These are phyloP conservation scores for Gastrophryne carolinensis DNA, from an alignment of 2,797 vertebrate genomes.

Conservation along the genomic window DNA sequence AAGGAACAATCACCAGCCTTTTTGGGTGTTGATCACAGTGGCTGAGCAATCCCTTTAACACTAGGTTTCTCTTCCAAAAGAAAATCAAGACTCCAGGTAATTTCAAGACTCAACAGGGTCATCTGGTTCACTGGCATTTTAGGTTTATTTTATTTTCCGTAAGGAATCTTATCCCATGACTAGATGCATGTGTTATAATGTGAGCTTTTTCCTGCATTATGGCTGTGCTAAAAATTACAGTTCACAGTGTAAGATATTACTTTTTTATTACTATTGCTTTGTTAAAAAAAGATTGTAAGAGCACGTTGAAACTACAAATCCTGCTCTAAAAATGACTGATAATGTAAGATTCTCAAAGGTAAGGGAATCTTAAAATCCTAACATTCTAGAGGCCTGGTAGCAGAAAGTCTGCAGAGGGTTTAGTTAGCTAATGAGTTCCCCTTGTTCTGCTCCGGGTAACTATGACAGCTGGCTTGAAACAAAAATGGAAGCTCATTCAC, in stretches of 20 bases:
- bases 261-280: no score
- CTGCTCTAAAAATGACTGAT: constrained; percentile 52
- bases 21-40: no score
- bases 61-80: no score
- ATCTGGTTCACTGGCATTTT: constrained; percentile 46
- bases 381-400: constrained; percentile 22
- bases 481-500: background rate
- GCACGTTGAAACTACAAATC: background rate
- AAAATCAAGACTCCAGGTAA: constrained; percentile 43
- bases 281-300: constrained; percentile 13
- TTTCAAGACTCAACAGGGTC: constrained; percentile 50
- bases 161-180: no score
- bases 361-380: background rate
- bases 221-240: constrained; percentile 6
- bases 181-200: background rate
- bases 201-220: constrained; percentile 1
- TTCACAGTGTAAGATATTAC: no score
- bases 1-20: no score
- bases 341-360: constrained; percentile 4
- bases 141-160: no score
- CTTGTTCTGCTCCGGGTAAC: accelerated
- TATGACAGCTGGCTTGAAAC: constrained; percentile 44
- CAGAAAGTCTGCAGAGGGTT: background rate
- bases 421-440: background rate
- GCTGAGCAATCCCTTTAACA: no score